A percentile compares a stretch with the other conserved stretches of the same genome.
phyloP scores from a whole-genome alignment of 2,797 vertebrate genomes.

The Muraenolepis orangiensis region DNA sequence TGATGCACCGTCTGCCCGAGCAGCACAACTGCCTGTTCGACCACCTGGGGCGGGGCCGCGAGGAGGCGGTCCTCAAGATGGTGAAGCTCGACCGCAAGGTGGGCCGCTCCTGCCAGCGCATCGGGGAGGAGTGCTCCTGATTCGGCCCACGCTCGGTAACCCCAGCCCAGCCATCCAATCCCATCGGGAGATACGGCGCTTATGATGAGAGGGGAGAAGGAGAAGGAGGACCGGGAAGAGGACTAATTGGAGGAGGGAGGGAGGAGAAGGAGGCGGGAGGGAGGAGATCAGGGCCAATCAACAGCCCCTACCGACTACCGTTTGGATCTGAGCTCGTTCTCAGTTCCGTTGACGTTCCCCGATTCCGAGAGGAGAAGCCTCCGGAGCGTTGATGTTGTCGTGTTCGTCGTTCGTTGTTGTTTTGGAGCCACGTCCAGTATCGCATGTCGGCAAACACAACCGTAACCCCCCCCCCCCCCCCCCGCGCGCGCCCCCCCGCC shows the following conservation, averaged over 20 bases:
- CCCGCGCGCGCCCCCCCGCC: background rate
- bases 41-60: constrained; percentile 91
- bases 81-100: constrained; percentile 98
- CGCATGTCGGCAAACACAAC: constrained; percentile 59
- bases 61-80: constrained; percentile 97
- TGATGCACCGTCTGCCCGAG: constrained; percentile 92
- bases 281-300: constrained; percentile 17
- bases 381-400: background rate
- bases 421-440: constrained; percentile 38
- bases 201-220: constrained; percentile 21
- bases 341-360: constrained; percentile 34
- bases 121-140: constrained; percentile 95
- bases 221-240: constrained; percentile 9
- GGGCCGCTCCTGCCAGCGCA: constrained; percentile 94
- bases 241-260: constrained; percentile 7
- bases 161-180: constrained; percentile 26
- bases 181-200: constrained; percentile 54
- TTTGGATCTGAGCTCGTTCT: constrained; percentile 43
- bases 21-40: constrained; percentile 94
- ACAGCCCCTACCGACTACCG: constrained; percentile 44
- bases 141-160: constrained; percentile 26
- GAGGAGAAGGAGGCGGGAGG: background rate
- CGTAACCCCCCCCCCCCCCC: constrained; percentile 49
- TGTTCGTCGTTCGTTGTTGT: constrained; percentile 13
- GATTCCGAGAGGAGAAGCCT: constrained; percentile 40